These are phyloP conservation scores for Himalopsyche tibetana DNA, from an alignment of 2,888 invertebrate species.

Conservation along the genomic window DNA sequence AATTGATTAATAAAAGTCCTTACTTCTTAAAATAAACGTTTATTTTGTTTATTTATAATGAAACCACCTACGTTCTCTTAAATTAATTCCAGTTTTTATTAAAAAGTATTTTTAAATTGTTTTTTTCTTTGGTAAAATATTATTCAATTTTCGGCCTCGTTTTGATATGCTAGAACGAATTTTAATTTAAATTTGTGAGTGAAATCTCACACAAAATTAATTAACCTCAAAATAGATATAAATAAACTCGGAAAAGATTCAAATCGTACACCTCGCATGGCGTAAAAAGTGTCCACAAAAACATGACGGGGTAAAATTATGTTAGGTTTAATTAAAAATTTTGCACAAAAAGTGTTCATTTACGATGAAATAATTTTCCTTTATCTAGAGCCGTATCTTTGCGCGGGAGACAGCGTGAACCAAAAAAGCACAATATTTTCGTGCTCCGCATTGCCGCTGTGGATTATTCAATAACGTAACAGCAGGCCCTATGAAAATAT, in stretches of 20 bases:
- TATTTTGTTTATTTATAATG: too few species aligned
- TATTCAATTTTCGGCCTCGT: too few species aligned
- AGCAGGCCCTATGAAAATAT: constrained; percentile 61
- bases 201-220: constrained; percentile 17
- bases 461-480: constrained; percentile 61
- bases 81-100: too few species aligned
- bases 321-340: constrained; percentile 25
- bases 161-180: too few species aligned
- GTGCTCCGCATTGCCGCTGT: constrained; percentile 11
- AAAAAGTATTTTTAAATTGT: too few species aligned
- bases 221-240: constrained; percentile 6
- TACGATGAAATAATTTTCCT: constrained; percentile 16
- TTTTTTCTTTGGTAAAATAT: too few species aligned
- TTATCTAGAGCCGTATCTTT: constrained; percentile 29
- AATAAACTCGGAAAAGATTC: constrained; percentile 15
- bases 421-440: constrained; percentile 50
- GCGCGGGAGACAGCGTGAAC: constrained; percentile 22
- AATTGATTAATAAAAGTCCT: too few species aligned
- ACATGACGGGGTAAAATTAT: constrained; percentile 20
- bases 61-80: too few species aligned
- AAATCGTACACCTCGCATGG: constrained; percentile 1
- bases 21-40: too few species aligned
- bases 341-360: constrained; percentile 22
- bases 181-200: not conserved
- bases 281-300: constrained; percentile 2